phyloP scores from a whole-genome alignment of 2,888 invertebrate species.

The Acronicta leporina region DNA sequence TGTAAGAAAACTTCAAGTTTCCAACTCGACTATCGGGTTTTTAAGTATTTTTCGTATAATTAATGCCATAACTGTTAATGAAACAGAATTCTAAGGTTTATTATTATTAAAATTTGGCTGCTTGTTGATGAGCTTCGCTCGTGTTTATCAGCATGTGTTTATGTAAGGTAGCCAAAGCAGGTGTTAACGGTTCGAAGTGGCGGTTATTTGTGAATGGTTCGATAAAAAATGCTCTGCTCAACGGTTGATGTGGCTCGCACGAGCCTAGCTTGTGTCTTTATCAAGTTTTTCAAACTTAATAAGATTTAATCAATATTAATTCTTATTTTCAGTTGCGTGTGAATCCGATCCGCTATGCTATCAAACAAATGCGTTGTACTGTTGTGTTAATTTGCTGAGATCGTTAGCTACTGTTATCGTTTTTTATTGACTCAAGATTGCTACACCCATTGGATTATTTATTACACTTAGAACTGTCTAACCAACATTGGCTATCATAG shows the following conservation, averaged over 20 bases:
- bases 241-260: conserved; percentile 74
- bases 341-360: conserved; percentile 47
- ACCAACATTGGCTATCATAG: background rate
- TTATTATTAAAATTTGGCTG: conserved; percentile 37
- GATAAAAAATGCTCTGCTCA: conserved; percentile 78
- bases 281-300: conserved; percentile 61
- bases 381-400: conserved; percentile 48
- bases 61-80: conserved; percentile 56
- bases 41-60: conserved; percentile 62
- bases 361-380: conserved; percentile 41
- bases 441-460: conserved; percentile 17
- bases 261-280: conserved; percentile 60
- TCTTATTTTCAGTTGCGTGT: conserved; percentile 45
- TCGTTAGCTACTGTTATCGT: conserved; percentile 52
- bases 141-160: conserved; percentile 48
- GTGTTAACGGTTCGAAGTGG: conserved; percentile 83
- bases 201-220: conserved; percentile 83
- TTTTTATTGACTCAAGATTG: conserved; percentile 29
- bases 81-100: conserved; percentile 43
- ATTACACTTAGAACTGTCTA: background rate
- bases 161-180: conserved; percentile 66
- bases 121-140: conserved; percentile 22
- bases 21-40: conserved; percentile 66
- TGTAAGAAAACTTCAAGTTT: conserved; percentile 74
- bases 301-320: conserved; percentile 53